Base-by-base conservation (phyloP, 2,797 vertebrate species). In the Thaleichthys pacificus region DNA sequence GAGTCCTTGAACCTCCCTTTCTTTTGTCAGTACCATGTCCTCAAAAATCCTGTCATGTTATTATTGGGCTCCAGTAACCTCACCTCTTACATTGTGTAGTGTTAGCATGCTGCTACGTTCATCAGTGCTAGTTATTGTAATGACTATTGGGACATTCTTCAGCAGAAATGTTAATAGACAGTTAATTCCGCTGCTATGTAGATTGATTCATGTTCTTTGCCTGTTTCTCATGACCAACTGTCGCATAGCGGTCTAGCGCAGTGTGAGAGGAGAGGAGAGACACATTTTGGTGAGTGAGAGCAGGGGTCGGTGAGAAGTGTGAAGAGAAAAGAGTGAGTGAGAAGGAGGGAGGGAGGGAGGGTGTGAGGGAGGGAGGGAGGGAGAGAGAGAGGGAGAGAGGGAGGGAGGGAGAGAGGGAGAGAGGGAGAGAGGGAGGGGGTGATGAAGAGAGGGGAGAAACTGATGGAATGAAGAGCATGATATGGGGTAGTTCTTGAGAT, bases 141-240 rank as follows among this genome's bases (percentile, higher is more conserved):
- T 54, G 17, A 54, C 17, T 19, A 4, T 14, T n/a, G 5, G 4
- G 51, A 54, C 3, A 54, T 4, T 5, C 0, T 9, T 14, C 14
- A 49, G 47, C 47, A 14, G 47, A 49, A 14, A 3, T 30, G 28
- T 30, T 30, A 30, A 30, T 30, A 30, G 28, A 30, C 7, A 35
- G 32, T 35, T 35, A 35, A 6, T 35, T 35, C 5, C 32, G 7
- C 32, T 35, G 32, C 32, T 35, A 35, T 35, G 5, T 42, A 42
- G 38, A 42, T 42, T 7, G 38, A 88, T 89, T 81, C 81, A 81
- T 79, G 88, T 87, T 86, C 86, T 79, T 86, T 80, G 84, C 66
- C 63, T 80, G 72, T 84, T 81, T 81, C 85, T 85, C 81, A 86
- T 89, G 85, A 88, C 87, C 85, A 88, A 83, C 84, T 89, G 86